phyloP scores from a whole-genome alignment of 2,797 vertebrate species.

The Chelon labrosus region DNA sequence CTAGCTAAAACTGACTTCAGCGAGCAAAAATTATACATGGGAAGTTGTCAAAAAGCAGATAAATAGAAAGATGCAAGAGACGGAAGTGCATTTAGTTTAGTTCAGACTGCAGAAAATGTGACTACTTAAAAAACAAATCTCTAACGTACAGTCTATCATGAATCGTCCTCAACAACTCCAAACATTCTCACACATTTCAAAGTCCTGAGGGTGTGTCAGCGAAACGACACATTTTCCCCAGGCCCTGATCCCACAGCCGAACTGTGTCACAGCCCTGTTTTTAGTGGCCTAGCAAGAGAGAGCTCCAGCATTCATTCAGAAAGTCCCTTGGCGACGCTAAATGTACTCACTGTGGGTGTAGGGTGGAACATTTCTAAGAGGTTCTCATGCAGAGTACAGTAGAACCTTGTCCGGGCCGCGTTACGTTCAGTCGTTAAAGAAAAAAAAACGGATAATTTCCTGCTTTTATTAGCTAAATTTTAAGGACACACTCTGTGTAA shows the following conservation, averaged over 20 bases:
- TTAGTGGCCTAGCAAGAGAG: slow-evolving; percentile 43
- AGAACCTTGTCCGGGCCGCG: slow-evolving; percentile 56
- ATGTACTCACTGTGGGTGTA: slow-evolving; percentile 49
- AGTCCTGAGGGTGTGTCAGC: slow-evolving; percentile 48
- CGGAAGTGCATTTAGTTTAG: neutral
- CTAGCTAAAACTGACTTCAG: neutral
- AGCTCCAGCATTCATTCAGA: slow-evolving; percentile 57
- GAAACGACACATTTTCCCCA: slow-evolving; percentile 39
- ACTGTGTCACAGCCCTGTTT: slow-evolving; percentile 54
- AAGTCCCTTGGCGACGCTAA: slow-evolving; percentile 44
- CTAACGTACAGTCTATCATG: neutral
- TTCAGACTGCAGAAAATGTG: neutral
- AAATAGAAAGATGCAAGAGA: too few species aligned
- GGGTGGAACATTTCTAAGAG: slow-evolving; percentile 46
- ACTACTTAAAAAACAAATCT: neutral
- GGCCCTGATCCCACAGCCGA: slow-evolving; percentile 14
- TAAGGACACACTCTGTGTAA: slow-evolving; percentile 32
- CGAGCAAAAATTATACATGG: too few species aligned
- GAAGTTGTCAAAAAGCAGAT: too few species aligned
- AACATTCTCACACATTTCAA: slow-evolving; percentile 24
- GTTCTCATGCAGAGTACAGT: slow-evolving; percentile 52
- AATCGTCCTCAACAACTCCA: neutral
- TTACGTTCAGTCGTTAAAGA: slow-evolving; percentile 53
- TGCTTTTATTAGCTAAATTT: slow-evolving; percentile 56
- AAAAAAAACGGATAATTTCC: slow-evolving; percentile 58